Base-by-base conservation (phyloP, 2,888 invertebrate species). In the Sinodicranocentrus sp. region DNA sequence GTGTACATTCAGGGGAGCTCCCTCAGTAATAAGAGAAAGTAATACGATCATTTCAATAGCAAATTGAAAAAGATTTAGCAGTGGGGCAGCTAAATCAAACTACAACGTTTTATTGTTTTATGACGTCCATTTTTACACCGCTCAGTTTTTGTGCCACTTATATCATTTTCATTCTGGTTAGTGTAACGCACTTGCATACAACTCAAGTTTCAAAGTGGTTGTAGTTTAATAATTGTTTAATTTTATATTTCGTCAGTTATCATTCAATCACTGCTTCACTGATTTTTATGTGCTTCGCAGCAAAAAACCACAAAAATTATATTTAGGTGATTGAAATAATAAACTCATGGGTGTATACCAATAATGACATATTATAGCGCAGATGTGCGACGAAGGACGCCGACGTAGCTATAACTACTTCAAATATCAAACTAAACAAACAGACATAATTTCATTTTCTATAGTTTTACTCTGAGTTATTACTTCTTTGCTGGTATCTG, bases 301-400 rank as follows among this genome's bases (percentile, higher is more conserved):
- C 33, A 63, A n/a, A n/a, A n/a, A n/a, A n/a, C n/a, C n/a, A n/a
- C n/a, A n/a, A n/a, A n/a, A n/a, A n/a, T n/a, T 10, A 33, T 33
- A 10, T 33, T 33, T 33, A 33, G 33, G 5, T 6, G 10, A 10
- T 33, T 33, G 33, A 33, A n/a, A 3, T 33, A 33, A 10, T 33
- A 33, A 33, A 33, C 33, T 33, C 5, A 33, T 6, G 33, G 33
- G 33, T 33, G 33, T 33, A 33, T 33, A 33, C 33, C 3, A 3
- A 33, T 33, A 3, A 33, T 33, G 33, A 33, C 33, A 33, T 33
- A 10, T n/a, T 73, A 73, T 26, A 23, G 75, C 63, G 52, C 63
- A 75, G 65, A 76, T 76, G 76, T 76, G 76, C 67, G 67, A 54
- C 76, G 67, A 76, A 76, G 67, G 67, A 76, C 76, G 33, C 33